Evolutionary conservation across 2,888 invertebrate genomes (phyloP), one percentile per base, ranked within the genome.

Genomic region (Cantharis flavilabris): DNA sequence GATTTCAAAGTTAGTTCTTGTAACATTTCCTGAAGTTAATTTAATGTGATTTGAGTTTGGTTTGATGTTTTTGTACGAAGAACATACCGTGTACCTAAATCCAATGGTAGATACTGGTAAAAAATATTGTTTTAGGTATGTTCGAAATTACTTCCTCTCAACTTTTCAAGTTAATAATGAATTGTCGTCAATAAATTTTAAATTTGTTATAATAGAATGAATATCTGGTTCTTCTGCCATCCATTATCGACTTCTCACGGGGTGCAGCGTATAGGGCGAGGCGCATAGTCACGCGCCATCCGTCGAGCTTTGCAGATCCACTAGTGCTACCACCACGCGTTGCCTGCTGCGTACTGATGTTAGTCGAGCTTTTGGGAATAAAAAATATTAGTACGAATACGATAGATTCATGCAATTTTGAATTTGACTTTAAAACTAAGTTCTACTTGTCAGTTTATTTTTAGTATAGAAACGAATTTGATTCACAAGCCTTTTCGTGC

Each of bases 251-350:
- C 85, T 84, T 84, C 81, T 80, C 83, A 82, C 81, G 83, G 85
- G 84, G 84, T 83, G 84, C 83, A 82, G 83, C 82, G 83, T 83
- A 77, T 75, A 82, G 85, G 83, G 86, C 84, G 85, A 83, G 81
- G 82, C 84, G 86, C 76, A 78, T 86, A 87, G 87, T 87, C 86
- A 86, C 86, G 86, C 86, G 86, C 85, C 84, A 86, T 83, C 83
- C 85, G 83, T 81, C 84, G 84, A 82, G 83, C 83, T 82, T 82
- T 84, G 84, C 85, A 85, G 86, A 83, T 81, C 83, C 83, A 82
- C 81, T 81, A 80, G 79, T 78, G 82, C 76, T 79, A 73, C 80
- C 79, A 80, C 76, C 80, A 76, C 81, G 81, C 83, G 80, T 81
- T 82, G 78, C 79, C 80, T 73, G 75, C 72, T 69, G 73, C 75